Evolutionary conservation across 2,888 invertebrate species (phyloP).

Genomic region (Priocnemis perturbator): DNA sequence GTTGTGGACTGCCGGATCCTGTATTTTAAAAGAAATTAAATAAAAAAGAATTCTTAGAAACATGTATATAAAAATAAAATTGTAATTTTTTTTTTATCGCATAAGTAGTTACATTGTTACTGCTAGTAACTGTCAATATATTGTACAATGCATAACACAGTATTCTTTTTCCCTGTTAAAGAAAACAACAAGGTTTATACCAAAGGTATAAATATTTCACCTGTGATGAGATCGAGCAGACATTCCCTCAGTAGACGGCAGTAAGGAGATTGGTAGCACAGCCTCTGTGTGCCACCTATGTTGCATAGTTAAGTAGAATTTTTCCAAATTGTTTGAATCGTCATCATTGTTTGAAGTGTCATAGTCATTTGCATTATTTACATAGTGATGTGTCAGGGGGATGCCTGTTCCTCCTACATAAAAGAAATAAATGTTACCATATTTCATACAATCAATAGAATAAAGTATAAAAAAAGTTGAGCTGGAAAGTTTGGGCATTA

Average conservation of each 20-base stretch:
- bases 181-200: neutral
- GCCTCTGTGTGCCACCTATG: slow-evolving; percentile 67
- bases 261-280: slow-evolving; percentile 66
- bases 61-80: neutral
- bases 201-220: slow-evolving; percentile 47
- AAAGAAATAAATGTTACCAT: slow-evolving; percentile 10
- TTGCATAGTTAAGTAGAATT: slow-evolving; percentile 64
- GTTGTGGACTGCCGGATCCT: slow-evolving; percentile 73
- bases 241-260: slow-evolving; percentile 71
- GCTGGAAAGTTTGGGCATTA: neutral
- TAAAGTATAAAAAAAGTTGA: neutral
- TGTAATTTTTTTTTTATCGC: no score
- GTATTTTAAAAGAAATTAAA: slow-evolving; percentile 2
- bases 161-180: no score
- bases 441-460: neutral
- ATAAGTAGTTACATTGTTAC: no score
- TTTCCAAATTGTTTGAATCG: slow-evolving; percentile 58
- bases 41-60: neutral
- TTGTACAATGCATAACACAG: no score
- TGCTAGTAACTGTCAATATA: no score
- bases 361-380: slow-evolving; percentile 58
- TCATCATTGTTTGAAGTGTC: slow-evolving; percentile 57
- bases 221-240: slow-evolving; percentile 72
- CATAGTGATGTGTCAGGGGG: slow-evolving; percentile 58
- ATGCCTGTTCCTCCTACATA: slow-evolving; percentile 61